A percentile compares a stretch with the other conserved stretches of the same genome.
Evolutionary conservation across 2,797 vertebrate genomes (phyloP).

Genomic region (Tragopan temminckii): DNA sequence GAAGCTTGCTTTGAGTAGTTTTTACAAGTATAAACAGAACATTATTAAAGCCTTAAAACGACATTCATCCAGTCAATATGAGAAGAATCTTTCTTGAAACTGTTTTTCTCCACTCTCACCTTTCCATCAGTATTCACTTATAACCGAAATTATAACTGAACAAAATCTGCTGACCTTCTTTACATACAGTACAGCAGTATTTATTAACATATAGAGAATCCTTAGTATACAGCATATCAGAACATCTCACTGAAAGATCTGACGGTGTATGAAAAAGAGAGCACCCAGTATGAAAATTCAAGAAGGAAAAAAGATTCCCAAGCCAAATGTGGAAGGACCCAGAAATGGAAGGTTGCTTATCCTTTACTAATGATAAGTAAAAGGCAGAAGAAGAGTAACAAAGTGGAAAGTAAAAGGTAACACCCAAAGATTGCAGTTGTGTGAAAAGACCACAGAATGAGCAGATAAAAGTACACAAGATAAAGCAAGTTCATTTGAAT

Average conservation of each 20-base stretch:
- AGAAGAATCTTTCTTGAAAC: conserved; percentile 19
- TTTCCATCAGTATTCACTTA: conserved; percentile 8
- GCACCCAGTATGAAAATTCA: neutral
- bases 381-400: neutral
- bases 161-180: conserved; percentile 21
- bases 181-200: neutral
- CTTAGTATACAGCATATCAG: neutral
- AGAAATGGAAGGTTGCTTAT: neutral
- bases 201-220: neutral
- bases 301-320: neutral
- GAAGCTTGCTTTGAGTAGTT: conserved; percentile 11
- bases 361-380: neutral
- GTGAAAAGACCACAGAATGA: neutral
- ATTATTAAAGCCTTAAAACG: neutral
- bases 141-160: neutral
- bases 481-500: conserved; percentile 6
- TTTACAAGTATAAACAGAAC: conserved; percentile 26
- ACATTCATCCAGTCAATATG: conserved; percentile 22
- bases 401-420: neutral
- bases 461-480: neutral
- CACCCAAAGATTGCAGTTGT: neutral
- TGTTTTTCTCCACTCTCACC: neutral
- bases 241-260: neutral
- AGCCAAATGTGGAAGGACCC: neutral
- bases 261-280: neutral